Conservation (phyloP, 2,113 vertebrate genomes). For the Alethe diademata region DNA sequence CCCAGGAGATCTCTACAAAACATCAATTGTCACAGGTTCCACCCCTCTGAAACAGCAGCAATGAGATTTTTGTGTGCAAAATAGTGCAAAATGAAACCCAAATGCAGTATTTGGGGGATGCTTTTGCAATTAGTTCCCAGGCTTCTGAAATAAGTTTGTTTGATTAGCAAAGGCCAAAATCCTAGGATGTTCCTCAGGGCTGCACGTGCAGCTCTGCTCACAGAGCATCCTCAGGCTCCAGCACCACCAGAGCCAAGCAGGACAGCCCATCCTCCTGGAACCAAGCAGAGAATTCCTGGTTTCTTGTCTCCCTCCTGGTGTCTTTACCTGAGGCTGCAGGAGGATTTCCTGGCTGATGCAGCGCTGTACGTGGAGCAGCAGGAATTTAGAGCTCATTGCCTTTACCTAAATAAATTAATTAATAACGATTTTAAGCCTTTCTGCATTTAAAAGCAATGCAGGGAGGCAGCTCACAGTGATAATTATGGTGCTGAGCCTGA, state of each 20-base stretch:
- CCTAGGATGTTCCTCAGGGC: fast-evolving
- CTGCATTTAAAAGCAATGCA: background rate
- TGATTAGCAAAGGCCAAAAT: background rate
- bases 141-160: background rate
- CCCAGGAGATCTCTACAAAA: background rate
- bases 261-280: background rate
- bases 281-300: fast-evolving
- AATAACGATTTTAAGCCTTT: background rate
- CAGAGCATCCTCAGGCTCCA: background rate
- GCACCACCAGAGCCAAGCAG: background rate
- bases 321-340: background rate
- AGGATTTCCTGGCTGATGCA: background rate
- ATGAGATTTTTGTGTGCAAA: background rate
- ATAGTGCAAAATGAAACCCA: fast-evolving
- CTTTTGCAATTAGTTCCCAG: background rate
- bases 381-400: background rate
- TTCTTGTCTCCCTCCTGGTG: fast-evolving
- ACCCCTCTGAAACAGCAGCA: background rate
- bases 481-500: fast-evolving
- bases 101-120: background rate
- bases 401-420: background rate
- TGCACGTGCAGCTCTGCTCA: background rate
- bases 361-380: fast-evolving
- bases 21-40: background rate
- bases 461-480: fast-evolving